Base-by-base conservation (phyloP, 2,888 invertebrate species). In the Cataglyphis altisquamis region DNA sequence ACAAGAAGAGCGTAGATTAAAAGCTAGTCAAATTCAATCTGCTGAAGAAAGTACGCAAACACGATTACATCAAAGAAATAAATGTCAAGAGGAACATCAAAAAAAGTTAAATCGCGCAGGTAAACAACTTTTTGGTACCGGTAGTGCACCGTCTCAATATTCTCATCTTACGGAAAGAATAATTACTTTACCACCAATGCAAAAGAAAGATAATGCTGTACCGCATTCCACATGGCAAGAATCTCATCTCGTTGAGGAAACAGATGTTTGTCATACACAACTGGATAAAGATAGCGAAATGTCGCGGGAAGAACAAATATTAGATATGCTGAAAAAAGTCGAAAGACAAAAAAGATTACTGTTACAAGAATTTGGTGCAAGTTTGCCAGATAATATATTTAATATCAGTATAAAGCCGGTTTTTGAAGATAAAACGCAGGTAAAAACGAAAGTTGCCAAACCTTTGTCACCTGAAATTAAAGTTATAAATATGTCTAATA, bases 91-190 rank as follows among this genome's bases (percentile, higher is more conserved):
- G 0, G 73, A 84, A n/a, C 88, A 80, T 36, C 73, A 86, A 36
- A 85, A 67, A 15, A 95, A 95, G 84, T 95, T 96, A 92, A 96
- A 96, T 87, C 94, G 95, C 60, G 95, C 95, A 0, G 94, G 96
- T 85, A 95, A 96, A 86, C 95, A 64, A 6, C 36, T 89, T 60
- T 36, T 88, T 9, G 29, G 68, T 32, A 77, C 83, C 9, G 66
- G 81, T 36, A 29, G 39, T 41, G n/a, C 32, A 1, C 57, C 72
- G 9, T 45, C 36, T 4, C 21, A 73, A 6, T 10, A 62, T 64
- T 5, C 67, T 8, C 77, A 57, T 45, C 85, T 78, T 0, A 25
- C 83, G 0, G 92, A 93, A 85, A 90, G 91, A 83, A 78, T 92
- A 21, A 90, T 92, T 63, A 94, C 92, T 3, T 88, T 91, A 9